Conservation (phyloP, 2,888 invertebrate genomes). For the Drosophila gaucha region DNA sequence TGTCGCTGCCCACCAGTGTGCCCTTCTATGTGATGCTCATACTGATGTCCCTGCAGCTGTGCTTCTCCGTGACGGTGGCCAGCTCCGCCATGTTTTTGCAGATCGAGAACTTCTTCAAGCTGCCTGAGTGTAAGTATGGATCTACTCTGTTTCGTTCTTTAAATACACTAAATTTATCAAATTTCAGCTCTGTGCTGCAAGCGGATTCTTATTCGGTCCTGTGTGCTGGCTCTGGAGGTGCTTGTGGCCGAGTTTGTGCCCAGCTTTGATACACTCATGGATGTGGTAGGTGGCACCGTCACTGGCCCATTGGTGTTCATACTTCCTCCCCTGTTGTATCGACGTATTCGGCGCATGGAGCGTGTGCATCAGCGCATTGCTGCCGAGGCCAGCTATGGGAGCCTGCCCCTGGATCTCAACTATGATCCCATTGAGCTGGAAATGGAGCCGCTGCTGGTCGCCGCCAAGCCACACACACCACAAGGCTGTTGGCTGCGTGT, state of each 20-base stretch:
- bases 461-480: conserved; percentile 40
- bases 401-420: conserved; percentile 81
- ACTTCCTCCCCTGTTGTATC: conserved; percentile 92
- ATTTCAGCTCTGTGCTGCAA: conserved; percentile 90
- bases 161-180: neutral
- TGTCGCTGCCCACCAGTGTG: conserved; percentile 88
- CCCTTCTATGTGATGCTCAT: conserved; percentile 89
- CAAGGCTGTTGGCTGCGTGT: conserved; percentile 65
- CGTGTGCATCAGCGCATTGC: conserved; percentile 80
- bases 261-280: conserved; percentile 93
- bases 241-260: conserved; percentile 93
- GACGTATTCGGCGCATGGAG: conserved; percentile 87
- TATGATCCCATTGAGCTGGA: conserved; percentile 75
- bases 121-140: conserved; percentile 88
- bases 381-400: conserved; percentile 82
- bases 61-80: conserved; percentile 91
- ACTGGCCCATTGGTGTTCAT: conserved; percentile 94
- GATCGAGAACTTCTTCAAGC: conserved; percentile 90
- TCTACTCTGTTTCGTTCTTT: too few species aligned
- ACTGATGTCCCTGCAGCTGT: conserved; percentile 91
- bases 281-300: conserved; percentile 93
- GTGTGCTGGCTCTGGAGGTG: conserved; percentile 89
- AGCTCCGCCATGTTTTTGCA: conserved; percentile 93
- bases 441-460: conserved; percentile 57
- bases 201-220: conserved; percentile 89